These are phyloP conservation scores for Pardosa pseudoannulata DNA, from an alignment of 2,888 invertebrate genomes.

Conservation along the genomic window DNA sequence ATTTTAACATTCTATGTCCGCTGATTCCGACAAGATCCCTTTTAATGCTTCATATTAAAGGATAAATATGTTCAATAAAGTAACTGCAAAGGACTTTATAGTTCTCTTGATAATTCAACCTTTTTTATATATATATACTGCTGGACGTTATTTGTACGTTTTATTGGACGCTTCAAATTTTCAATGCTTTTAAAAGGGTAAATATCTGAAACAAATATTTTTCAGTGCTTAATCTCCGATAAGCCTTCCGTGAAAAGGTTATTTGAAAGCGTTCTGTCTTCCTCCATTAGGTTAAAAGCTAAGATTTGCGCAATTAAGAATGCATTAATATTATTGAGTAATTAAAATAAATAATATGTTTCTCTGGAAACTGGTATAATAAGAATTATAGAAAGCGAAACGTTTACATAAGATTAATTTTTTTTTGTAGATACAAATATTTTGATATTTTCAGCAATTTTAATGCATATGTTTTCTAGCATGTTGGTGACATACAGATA, in stretches of 20 bases:
- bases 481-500: too few species aligned
- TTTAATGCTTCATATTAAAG: conserved; percentile 60
- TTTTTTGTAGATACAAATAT: too few species aligned
- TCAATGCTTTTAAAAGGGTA: background rate
- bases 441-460: too few species aligned
- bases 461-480: too few species aligned
- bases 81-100: conserved; percentile 25
- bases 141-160: background rate
- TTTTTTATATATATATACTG: background rate
- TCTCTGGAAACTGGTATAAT: too few species aligned
- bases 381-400: too few species aligned
- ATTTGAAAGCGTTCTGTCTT: background rate
- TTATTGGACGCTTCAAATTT: background rate
- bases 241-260: background rate
- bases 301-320: background rate
- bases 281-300: background rate
- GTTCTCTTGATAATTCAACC: conserved; percentile 26
- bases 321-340: background rate
- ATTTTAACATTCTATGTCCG: background rate
- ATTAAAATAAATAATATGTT: background rate
- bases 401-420: too few species aligned
- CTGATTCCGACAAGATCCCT: background rate
- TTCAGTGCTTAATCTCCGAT: background rate
- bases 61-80: conserved; percentile 39
- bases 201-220: background rate